Conservation (phyloP, 2,888 invertebrate species). For the Heteropelma amictum region DNA sequence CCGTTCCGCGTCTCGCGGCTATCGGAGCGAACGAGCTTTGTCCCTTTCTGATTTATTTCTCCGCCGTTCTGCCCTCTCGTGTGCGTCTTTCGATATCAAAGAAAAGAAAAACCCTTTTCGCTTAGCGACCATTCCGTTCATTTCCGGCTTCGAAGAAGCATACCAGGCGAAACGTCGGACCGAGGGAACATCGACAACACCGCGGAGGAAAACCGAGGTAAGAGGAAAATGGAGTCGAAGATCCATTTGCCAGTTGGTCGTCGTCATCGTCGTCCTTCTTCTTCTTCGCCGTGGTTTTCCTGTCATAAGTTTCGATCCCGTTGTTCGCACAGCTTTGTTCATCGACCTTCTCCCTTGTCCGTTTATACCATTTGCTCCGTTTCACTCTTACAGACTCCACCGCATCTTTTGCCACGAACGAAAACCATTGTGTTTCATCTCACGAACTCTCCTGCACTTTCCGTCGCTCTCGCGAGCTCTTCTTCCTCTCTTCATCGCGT, state of each 20-base stretch:
- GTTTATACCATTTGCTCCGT: constrained; percentile 63
- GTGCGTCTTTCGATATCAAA: too few species aligned
- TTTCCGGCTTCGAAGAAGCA: constrained; percentile 70
- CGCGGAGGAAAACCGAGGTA: constrained; percentile 2
- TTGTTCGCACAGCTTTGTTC: constrained; percentile 41
- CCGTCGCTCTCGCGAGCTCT: neutral
- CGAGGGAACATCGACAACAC: constrained; percentile 7
- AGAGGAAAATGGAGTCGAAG: constrained; percentile 57
- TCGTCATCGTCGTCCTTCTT: constrained; percentile 57
- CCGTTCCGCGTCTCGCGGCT: neutral
- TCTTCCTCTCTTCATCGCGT: constrained; percentile 13
- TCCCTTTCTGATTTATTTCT: constrained; percentile 30
- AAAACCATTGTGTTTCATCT: constrained; percentile 51
- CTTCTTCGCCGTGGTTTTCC: constrained; percentile 7
- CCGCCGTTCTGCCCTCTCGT: constrained; percentile 56
- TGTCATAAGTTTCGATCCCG: constrained; percentile 35
- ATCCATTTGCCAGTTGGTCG: constrained; percentile 74
- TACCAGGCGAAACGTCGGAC: constrained; percentile 1
- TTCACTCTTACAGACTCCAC: constrained; percentile 52
- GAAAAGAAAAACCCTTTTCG: constrained; percentile 73
- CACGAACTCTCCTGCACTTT: neutral
- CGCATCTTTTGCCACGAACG: constrained; percentile 53
- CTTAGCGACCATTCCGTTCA: constrained; percentile 77
- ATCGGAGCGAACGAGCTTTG: constrained; percentile 8
- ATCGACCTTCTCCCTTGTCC: constrained; percentile 50